phyloP scores from a whole-genome alignment of 1,140 invertebrate genomes.

The Daktulosphaira vitifoliae region DNA sequence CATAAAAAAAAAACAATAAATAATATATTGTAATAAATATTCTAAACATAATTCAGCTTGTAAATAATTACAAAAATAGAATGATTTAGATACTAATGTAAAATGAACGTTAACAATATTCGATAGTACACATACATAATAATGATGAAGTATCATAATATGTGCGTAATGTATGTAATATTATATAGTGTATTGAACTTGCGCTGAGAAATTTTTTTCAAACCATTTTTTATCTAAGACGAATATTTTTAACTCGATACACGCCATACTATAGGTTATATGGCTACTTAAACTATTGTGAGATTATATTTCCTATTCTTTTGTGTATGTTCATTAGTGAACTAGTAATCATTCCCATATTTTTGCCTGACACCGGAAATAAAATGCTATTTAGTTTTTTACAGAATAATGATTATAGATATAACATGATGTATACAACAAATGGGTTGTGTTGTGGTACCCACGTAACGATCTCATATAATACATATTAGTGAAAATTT shows the following conservation, averaged over 20 bases:
- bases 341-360: constrained; percentile 7
- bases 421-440: too few relatives aligned
- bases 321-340: neutral
- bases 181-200: neutral
- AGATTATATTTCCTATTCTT: neutral
- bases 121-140: too few relatives aligned
- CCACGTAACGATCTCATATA: too few relatives aligned
- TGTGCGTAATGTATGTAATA: neutral
- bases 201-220: constrained; percentile 6
- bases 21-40: too few relatives aligned
- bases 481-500: neutral
- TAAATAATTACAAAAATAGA: too few relatives aligned
- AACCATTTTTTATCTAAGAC: constrained; percentile 7
- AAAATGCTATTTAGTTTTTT: neutral
- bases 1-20: too few relatives aligned
- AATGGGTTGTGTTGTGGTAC: too few relatives aligned
- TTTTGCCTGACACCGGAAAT: neutral
- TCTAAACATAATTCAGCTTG: too few relatives aligned
- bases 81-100: too few relatives aligned
- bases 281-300: constrained; percentile 1
- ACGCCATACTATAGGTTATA: neutral
- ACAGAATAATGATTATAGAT: too few relatives aligned
- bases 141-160: neutral
- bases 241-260: neutral
- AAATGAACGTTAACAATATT: too few relatives aligned